Evolutionary conservation across 1,140 invertebrate species (phyloP), one percentile per base, ranked within the genome.

Genomic region (Panagrolaimus sp.): DNA sequence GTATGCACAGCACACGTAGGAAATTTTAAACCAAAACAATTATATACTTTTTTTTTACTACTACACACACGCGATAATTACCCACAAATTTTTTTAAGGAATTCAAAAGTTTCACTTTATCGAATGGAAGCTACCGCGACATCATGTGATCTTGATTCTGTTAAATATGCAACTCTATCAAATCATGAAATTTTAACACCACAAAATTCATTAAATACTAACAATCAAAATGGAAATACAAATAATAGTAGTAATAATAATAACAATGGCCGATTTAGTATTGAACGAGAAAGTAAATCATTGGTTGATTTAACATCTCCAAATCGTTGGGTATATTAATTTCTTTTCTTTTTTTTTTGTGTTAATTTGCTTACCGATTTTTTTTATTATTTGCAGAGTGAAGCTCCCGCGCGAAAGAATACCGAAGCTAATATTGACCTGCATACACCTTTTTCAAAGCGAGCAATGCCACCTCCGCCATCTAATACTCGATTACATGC

Each of bases 211-310:
- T 69, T 25, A 64, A 44, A 7, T 43, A 57, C 31, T 1, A 57
- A 57, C 16, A 57, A 57, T 20, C 51, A 25, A 25, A 57, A 57
- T 27, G 31, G 25, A 57, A 31, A 27, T n/a, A n/a, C n/a, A n/a
- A n/a, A n/a, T n/a, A n/a, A n/a, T 51, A 69, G 8, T 51, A 69
- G 65, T 62, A 65, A 13, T n/a, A 69, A 7, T 51, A 69, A 65
- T 62, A 65, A 13, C 11, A 57, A 57, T 57, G 51, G 13, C 4
- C 51, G 51, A 20, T 57, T 57, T 47, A 16, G 16, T 9, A 62
- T 73, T 23, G 73, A 74, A 25, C 20, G 72, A 25, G 74, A 75
- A 67, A 76, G 74, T 66, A 75, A 74, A 53, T 75, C 74, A 5
- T 31, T 75, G 67, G 69, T 75, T 25, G 70, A 75, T 64, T 53